Evolutionary conservation across 1,140 invertebrate genomes (phyloP).

Genomic region (Heliothis subflexa): DNA sequence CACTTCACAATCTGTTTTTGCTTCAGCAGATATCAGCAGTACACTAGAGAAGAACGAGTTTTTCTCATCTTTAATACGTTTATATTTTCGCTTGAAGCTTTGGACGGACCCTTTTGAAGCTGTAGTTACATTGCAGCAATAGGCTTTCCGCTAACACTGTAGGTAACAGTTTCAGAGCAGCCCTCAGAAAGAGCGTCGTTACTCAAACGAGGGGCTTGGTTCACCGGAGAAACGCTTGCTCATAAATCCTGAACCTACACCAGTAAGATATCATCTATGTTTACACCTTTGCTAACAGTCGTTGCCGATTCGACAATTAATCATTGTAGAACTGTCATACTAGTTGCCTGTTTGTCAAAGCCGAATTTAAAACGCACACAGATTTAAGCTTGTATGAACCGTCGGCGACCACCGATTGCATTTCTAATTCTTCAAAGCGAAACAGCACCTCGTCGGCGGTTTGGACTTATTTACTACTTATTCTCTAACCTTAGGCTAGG

Average conservation of each 20-base stretch:
- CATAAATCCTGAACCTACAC: constrained; percentile 84
- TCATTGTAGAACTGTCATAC: constrained; percentile 17
- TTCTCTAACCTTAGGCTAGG: constrained; percentile 46
- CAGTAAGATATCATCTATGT: constrained; percentile 75
- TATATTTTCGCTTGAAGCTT: constrained; percentile 10
- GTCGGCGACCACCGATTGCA: constrained; percentile 2
- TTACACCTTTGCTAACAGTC: constrained; percentile 33
- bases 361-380: constrained; percentile 22
- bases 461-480: constrained; percentile 21
- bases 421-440: constrained; percentile 15
- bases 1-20: constrained; percentile 30
- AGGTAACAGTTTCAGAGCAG: constrained; percentile 83
- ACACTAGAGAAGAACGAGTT: constrained; percentile 1
- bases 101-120: constrained; percentile 41
- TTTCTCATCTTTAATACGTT: not conserved
- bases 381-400: constrained; percentile 15
- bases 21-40: constrained; percentile 28
- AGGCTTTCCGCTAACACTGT: constrained; percentile 66
- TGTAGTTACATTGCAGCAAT: constrained; percentile 44
- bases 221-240: constrained; percentile 85
- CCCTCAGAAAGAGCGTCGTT: constrained; percentile 80
- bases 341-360: constrained; percentile 30
- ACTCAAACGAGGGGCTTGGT: constrained; percentile 78
- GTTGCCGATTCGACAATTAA: constrained; percentile 17
- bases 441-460: constrained; percentile 24